Percentiles rank a stretch among this genome's conserved stretches.
These are phyloP conservation scores for Buceros bicornis DNA, from an alignment of 2,797 vertebrate genomes.

Conservation along the genomic window DNA sequence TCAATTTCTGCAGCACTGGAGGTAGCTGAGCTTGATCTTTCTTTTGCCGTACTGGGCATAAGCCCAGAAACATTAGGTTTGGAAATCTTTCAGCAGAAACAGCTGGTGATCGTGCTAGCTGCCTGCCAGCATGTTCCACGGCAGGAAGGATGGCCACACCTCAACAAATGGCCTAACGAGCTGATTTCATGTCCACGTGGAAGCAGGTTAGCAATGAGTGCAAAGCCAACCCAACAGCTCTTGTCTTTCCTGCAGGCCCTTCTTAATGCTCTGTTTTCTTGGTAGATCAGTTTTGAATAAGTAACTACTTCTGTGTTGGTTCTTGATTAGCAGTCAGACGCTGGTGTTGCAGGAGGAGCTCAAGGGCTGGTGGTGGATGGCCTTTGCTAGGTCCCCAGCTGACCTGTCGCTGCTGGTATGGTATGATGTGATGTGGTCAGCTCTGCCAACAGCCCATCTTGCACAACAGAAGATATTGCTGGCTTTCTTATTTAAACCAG, in stretches of 20 bases:
- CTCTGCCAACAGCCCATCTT: background rate
- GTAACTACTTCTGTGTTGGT: no score
- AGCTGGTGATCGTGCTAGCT: conserved; percentile 4
- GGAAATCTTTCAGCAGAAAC: conserved; percentile 53
- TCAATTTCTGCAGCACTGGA: conserved; percentile 1
- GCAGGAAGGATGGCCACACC: background rate
- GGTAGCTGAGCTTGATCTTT: conserved; percentile 11
- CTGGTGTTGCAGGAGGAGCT: background rate
- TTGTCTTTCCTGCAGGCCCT: background rate
- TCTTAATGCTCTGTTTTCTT: background rate
- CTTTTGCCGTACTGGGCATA: background rate
- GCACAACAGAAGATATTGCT: accelerated
- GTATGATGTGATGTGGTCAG: background rate
- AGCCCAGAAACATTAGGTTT: background rate
- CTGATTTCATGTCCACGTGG: background rate
- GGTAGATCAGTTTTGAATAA: background rate
- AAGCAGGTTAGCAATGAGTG: conserved; percentile 31
- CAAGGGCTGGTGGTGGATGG: accelerated
- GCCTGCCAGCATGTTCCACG: background rate
- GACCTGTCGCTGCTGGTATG: background rate
- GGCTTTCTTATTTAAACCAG: background rate
- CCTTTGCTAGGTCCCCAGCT: background rate
- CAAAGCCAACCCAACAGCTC: conserved; percentile 23
- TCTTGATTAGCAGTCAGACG: background rate
- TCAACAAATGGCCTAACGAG: conserved; percentile 40